Evolutionary conservation across 2,888 invertebrate genomes (phyloP).

Genomic region (Chrysomela aeneicollis): DNA sequence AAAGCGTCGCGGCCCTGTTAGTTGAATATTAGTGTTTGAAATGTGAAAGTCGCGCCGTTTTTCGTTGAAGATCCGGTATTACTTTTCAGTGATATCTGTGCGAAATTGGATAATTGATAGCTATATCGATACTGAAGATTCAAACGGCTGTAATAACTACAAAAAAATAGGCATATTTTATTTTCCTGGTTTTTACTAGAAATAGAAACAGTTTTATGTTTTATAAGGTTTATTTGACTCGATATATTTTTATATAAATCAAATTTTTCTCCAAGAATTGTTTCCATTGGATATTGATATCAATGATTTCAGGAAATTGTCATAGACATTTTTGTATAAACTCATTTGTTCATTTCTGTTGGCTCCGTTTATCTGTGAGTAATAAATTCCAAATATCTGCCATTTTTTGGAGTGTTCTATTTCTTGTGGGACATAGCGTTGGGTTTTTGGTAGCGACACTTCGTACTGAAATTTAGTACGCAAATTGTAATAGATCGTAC

Average conservation of each 20-base stretch:
- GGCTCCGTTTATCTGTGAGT: background rate
- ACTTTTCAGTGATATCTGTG: slow-evolving; percentile 33
- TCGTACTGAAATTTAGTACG: no score
- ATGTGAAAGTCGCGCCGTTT: slow-evolving; percentile 41
- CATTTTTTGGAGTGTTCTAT: background rate
- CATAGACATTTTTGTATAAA: background rate
- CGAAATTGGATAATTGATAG: slow-evolving; percentile 26
- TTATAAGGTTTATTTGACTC: slow-evolving; percentile 36
- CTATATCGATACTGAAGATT: slow-evolving; percentile 34
- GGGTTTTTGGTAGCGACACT: no score
- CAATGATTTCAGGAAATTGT: background rate
- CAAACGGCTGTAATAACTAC: slow-evolving; percentile 39
- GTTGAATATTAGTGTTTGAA: slow-evolving; percentile 46
- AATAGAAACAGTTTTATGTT: slow-evolving; percentile 37
- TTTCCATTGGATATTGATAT: background rate
- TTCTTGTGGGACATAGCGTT: background rate
- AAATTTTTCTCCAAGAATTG: slow-evolving; percentile 31
- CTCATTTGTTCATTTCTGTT: background rate
- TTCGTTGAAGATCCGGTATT: slow-evolving; percentile 39
- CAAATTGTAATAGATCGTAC: no score
- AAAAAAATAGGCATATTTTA: slow-evolving; percentile 37
- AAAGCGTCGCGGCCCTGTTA: slow-evolving; percentile 25
- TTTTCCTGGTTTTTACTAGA: slow-evolving; percentile 36
- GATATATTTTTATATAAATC: slow-evolving; percentile 40
- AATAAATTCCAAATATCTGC: background rate